Conservation (phyloP, 2,797 vertebrate species). For the Melanitta fusca region DNA sequence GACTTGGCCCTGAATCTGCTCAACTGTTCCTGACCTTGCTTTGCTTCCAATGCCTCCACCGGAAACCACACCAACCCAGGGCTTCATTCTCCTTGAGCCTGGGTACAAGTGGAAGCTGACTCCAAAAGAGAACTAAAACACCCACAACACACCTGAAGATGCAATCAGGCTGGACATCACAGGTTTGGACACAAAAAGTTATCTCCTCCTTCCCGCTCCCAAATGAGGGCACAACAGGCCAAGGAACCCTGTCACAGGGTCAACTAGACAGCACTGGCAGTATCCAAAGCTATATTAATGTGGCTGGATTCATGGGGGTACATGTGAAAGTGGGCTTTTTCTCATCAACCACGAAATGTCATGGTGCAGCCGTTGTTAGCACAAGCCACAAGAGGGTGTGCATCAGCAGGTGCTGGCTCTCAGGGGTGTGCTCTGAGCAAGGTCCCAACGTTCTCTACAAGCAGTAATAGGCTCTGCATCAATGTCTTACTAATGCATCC, state of each 20-base stretch:
- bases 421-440: rapidly evolving
- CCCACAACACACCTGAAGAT: neutral
- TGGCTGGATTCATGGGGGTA: neutral
- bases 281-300: rapidly evolving
- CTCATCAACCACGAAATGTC: rapidly evolving
- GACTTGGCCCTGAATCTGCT: neutral
- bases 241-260: rapidly evolving
- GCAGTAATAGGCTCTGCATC: rapidly evolving
- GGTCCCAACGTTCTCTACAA: neutral
- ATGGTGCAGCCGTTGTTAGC: neutral
- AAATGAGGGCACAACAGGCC: neutral
- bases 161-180: neutral
- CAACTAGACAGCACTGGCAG: rapidly evolving
- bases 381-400: neutral
- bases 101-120: neutral
- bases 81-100: neutral
- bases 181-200: neutral
- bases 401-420: neutral
- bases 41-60: rapidly evolving
- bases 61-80: neutral
- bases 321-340: no score
- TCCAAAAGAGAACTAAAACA: neutral
- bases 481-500: neutral
- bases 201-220: neutral
- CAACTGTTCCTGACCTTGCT: rapidly evolving